Conservation (phyloP, 2,888 invertebrate genomes). For the Anorthoa munda region DNA sequence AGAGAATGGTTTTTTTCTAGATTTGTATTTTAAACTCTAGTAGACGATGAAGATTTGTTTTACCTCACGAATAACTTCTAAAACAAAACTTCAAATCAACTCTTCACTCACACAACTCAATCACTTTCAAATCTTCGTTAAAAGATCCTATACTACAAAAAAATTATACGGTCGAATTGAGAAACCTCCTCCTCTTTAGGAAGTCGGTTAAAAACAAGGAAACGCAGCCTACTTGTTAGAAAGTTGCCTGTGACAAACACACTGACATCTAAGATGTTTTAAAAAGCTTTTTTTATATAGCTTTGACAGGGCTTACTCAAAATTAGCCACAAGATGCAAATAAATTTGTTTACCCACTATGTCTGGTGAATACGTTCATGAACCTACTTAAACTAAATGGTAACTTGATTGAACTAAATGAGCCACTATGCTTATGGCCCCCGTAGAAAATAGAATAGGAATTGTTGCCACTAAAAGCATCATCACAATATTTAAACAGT, state of each 20-base stretch:
- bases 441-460: slow-evolving; percentile 15
- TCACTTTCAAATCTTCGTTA: too few species aligned
- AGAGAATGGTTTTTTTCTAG: background rate
- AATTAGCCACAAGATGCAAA: slow-evolving; percentile 3
- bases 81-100: too few species aligned
- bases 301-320: background rate
- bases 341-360: slow-evolving; percentile 28
- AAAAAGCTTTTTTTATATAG: background rate
- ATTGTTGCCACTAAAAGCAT: slow-evolving; percentile 33
- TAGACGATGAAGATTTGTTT: background rate
- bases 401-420: slow-evolving; percentile 38
- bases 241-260: background rate
- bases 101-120: too few species aligned
- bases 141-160: too few species aligned
- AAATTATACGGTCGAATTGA: too few species aligned
- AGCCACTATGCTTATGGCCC: slow-evolving; percentile 31
- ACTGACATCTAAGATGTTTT: background rate
- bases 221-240: background rate
- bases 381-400: slow-evolving; percentile 34
- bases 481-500: slow-evolving; percentile 30
- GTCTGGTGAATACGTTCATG: slow-evolving; percentile 4
- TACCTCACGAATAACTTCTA: background rate
- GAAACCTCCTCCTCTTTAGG: too few species aligned
- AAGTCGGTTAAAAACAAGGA: too few species aligned
- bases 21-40: background rate